Percentiles rank a stretch among this genome's conserved stretches.
Evolutionary conservation across 2,888 invertebrate species (phyloP).

Genomic region (Gibbula magus): DNA sequence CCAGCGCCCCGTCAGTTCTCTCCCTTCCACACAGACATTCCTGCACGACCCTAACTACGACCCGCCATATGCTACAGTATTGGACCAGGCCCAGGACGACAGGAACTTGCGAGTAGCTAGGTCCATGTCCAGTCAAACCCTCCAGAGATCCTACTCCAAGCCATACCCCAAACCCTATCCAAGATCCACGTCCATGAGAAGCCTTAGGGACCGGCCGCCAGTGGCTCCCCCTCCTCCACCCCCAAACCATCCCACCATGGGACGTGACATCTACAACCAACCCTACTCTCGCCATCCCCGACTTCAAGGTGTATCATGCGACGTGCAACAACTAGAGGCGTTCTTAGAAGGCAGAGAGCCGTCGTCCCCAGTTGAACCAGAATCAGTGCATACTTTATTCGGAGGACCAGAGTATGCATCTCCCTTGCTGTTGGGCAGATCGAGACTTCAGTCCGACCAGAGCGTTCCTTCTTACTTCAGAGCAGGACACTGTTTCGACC

Average conservation of each 20-base stretch:
- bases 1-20: not conserved
- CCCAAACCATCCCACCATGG: not conserved
- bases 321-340: not conserved
- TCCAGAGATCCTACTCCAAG: slow-evolving; percentile 12
- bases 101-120: not conserved
- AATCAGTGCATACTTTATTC: not conserved
- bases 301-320: not conserved
- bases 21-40: not conserved
- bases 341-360: not conserved
- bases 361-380: not conserved
- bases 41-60: not conserved
- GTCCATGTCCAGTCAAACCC: not conserved
- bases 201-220: not conserved
- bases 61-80: not conserved
- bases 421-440: not conserved
- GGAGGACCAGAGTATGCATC: not conserved
- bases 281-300: not conserved
- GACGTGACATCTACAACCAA: not conserved
- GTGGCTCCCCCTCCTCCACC: slow-evolving; percentile 7
- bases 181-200: slow-evolving; percentile 12
- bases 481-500: not conserved
- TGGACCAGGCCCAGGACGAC: not conserved
- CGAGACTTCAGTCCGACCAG: not conserved
- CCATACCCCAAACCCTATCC: not conserved
- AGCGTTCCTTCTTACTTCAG: not conserved